These are phyloP conservation scores for Unio pictorum DNA, from an alignment of 2,888 invertebrate genomes.

Conservation along the genomic window DNA sequence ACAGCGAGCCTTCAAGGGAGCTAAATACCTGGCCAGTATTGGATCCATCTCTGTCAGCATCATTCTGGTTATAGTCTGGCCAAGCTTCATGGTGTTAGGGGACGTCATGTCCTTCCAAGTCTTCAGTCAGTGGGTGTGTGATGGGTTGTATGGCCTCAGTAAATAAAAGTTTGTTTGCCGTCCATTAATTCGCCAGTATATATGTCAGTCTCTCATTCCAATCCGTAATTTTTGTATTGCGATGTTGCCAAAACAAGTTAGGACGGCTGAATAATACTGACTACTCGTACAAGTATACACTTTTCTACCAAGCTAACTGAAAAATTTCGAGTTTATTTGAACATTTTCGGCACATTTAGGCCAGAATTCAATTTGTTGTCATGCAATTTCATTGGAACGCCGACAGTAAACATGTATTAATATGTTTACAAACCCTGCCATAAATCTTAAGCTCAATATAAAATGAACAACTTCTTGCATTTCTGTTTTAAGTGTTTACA, in stretches of 20 bases:
- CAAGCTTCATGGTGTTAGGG: slow-evolving; percentile 48
- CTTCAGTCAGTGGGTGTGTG: slow-evolving; percentile 62
- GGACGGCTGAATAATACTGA: neutral
- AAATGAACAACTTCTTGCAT: too few species aligned
- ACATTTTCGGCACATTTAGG: too few species aligned
- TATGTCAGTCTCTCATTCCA: neutral
- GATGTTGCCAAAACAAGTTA: neutral
- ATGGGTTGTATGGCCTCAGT: neutral
- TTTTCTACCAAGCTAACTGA: too few species aligned
- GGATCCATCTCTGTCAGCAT: slow-evolving; percentile 46
- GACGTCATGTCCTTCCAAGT: slow-evolving; percentile 45
- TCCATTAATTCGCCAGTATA: neutral
- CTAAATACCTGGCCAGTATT: slow-evolving; percentile 47
- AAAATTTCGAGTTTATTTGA: too few species aligned
- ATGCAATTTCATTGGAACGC: too few species aligned
- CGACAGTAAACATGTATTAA: too few species aligned
- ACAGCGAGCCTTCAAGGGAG: slow-evolving; percentile 46
- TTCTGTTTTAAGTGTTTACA: too few species aligned
- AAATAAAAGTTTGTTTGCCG: neutral
- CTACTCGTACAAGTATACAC: too few species aligned
- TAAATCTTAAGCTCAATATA: too few species aligned
- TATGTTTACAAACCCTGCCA: too few species aligned
- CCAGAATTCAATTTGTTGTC: too few species aligned
- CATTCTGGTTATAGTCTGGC: slow-evolving; percentile 64
- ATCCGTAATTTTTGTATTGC: neutral